Conservation (phyloP, 1,140 invertebrate species). For the Drosophila truncata region DNA sequence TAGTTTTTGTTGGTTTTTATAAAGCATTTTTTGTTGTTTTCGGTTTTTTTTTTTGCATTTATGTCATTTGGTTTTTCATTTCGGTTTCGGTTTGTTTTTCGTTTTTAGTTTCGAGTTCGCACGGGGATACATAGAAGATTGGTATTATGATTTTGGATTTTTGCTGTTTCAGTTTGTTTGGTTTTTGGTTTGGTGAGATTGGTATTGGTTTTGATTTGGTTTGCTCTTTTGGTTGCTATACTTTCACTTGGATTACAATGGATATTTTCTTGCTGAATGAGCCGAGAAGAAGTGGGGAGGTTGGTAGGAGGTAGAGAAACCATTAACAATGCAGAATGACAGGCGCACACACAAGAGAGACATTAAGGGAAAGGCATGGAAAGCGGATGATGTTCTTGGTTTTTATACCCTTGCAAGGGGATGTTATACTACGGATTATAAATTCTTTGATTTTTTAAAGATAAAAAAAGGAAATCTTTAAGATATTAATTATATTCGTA, state of each 20-base stretch:
- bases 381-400: slow-evolving; percentile 18
- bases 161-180: slow-evolving; percentile 53
- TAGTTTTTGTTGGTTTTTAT: slow-evolving; percentile 18
- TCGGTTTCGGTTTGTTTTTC: slow-evolving; percentile 24
- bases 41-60: slow-evolving; percentile 12
- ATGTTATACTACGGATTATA: background rate
- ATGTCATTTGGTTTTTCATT: slow-evolving; percentile 40
- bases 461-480: background rate
- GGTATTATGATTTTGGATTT: slow-evolving; percentile 74
- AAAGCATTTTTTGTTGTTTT: slow-evolving; percentile 5
- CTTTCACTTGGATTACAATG: slow-evolving; percentile 84
- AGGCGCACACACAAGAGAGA: slow-evolving; percentile 19
- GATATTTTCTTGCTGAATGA: slow-evolving; percentile 82
- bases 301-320: slow-evolving; percentile 55
- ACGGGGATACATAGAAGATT: slow-evolving; percentile 81
- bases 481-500: background rate
- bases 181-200: slow-evolving; percentile 56
- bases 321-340: slow-evolving; percentile 63
- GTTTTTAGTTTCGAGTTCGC: slow-evolving; percentile 50
- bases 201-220: slow-evolving; percentile 47
- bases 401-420: slow-evolving; percentile 16
- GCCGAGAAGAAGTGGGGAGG: slow-evolving; percentile 59
- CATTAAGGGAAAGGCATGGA: slow-evolving; percentile 18
- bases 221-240: slow-evolving; percentile 81
- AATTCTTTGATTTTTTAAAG: background rate